Percentiles rank a stretch among this genome's conserved stretches.
Conservation (phyloP, 1,140 invertebrate species). For the Heliconius melpomene region DNA sequence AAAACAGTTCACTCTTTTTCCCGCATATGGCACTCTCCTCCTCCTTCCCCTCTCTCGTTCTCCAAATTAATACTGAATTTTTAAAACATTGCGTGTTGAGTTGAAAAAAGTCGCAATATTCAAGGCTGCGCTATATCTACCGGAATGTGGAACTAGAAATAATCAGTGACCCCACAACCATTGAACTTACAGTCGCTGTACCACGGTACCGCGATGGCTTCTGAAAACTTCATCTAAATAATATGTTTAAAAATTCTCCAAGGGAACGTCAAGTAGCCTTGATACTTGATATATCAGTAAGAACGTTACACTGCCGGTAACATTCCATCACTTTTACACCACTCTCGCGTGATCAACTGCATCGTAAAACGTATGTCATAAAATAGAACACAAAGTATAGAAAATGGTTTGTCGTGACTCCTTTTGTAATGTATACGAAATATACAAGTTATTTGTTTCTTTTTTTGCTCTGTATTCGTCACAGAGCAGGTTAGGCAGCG, state of each 20-base stretch:
- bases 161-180: neutral
- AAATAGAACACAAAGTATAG: neutral
- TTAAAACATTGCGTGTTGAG: neutral
- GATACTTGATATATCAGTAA: conserved; percentile 3
- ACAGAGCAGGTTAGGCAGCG: too few relatives aligned
- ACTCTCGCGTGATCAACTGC: conserved; percentile 3
- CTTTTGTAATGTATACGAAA: neutral
- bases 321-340: neutral
- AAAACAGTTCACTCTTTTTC: too few relatives aligned
- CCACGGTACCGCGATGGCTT: too few relatives aligned
- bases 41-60: neutral
- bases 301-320: neutral
- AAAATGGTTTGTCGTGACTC: neutral
- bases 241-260: too few relatives aligned
- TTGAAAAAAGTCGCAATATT: neutral
- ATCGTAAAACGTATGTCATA: conserved; percentile 5
- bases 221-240: too few relatives aligned
- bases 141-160: neutral
- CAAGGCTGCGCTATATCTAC: neutral
- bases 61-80: neutral
- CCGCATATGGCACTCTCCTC: neutral
- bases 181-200: neutral
- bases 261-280: neutral
- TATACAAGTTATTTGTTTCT: neutral
- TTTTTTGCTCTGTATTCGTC: too few relatives aligned